phyloP scores from a whole-genome alignment of 2,113 vertebrate genomes.

The Tachuris rubrigastra region DNA sequence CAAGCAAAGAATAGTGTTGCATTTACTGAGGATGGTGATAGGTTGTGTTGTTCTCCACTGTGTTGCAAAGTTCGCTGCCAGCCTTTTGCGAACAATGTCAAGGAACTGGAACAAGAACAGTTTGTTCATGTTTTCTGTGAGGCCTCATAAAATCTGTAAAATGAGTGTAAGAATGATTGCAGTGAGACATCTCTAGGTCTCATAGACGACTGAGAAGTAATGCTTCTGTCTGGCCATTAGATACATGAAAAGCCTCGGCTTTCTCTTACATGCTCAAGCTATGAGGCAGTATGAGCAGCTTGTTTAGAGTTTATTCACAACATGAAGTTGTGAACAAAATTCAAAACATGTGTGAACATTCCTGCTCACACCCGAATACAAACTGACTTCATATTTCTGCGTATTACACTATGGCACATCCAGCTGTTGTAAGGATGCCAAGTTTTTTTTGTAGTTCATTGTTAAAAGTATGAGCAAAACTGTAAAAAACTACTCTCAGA shows the following conservation, averaged over 20 bases:
- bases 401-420: background rate
- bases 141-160: background rate
- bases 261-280: conserved; percentile 9
- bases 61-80: background rate
- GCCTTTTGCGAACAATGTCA: background rate
- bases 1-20: background rate
- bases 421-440: background rate
- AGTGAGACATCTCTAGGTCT: background rate
- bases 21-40: background rate
- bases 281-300: conserved; percentile 33
- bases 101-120: background rate
- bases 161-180: background rate
- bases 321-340: conserved; percentile 28
- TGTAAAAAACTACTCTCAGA: background rate
- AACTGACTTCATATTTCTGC: background rate
- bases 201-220: background rate
- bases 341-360: conserved; percentile 19
- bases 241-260: background rate
- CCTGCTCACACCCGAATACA: conserved; percentile 4
- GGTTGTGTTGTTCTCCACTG: background rate
- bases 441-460: background rate
- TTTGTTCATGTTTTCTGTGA: background rate
- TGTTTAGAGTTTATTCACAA: conserved; percentile 47
- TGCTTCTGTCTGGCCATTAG: background rate
- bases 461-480: background rate